These are phyloP conservation scores for Caiman crocodilus DNA, from an alignment of 2,797 vertebrate genomes.

Conservation along the genomic window DNA sequence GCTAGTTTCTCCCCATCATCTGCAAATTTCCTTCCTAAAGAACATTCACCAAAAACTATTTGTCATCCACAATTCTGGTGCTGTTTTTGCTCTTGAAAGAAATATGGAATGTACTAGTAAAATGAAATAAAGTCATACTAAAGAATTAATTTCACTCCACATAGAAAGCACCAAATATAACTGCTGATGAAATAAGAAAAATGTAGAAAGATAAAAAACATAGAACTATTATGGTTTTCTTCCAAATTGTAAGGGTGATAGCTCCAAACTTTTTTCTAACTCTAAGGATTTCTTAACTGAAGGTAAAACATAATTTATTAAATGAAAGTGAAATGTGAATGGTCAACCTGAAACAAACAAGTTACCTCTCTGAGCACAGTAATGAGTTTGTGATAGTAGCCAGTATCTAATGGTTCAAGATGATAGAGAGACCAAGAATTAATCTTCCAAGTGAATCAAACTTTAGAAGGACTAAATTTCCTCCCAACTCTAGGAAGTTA, in stretches of 20 bases:
- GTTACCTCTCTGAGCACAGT: neutral
- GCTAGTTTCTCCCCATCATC: neutral
- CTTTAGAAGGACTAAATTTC: neutral
- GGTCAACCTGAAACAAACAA: neutral
- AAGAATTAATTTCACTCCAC: too few relatives aligned
- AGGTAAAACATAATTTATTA: neutral
- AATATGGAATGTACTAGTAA: neutral
- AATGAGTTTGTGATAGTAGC: neutral
- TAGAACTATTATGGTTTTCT: neutral
- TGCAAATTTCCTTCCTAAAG: neutral
- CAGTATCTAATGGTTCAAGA: neutral
- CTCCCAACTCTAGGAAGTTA: neutral
- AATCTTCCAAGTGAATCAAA: neutral
- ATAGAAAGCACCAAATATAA: neutral
- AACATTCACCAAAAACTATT: neutral
- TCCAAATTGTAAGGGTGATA: accelerated
- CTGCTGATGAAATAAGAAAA: neutral
- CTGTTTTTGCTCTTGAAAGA: neutral
- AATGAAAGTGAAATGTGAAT: neutral
- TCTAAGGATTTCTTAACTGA: neutral
- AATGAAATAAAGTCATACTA: neutral
- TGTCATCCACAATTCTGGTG: neutral
- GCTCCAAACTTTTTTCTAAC: neutral
- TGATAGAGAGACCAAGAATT: neutral
- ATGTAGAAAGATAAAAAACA: neutral